A percentile compares a stretch with the other conserved stretches of the same genome.
These are phyloP conservation scores for Phrynosoma platyrhinos DNA, from an alignment of 2,113 vertebrate genomes.

Conservation along the genomic window DNA sequence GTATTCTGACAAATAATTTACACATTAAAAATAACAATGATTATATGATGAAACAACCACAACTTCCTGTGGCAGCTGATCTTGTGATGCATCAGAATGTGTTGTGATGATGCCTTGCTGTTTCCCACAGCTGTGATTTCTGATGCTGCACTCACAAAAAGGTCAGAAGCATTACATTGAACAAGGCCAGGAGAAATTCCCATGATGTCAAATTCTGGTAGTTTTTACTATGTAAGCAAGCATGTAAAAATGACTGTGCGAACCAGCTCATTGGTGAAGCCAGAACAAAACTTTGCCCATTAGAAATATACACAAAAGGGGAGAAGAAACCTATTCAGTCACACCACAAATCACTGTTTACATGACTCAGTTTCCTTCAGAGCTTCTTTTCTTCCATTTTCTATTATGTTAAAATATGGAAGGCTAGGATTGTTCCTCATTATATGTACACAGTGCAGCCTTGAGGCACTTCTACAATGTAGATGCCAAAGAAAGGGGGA, in stretches of 20 bases:
- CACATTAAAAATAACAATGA: background rate
- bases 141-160: background rate
- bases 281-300: background rate
- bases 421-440: slow-evolving; percentile 17
- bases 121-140: background rate
- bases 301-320: background rate
- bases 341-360: slow-evolving; percentile 1
- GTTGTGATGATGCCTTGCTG: background rate
- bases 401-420: slow-evolving; percentile 12
- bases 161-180: background rate
- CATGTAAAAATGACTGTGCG: background rate
- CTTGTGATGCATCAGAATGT: background rate
- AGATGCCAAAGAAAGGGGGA: background rate
- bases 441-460: background rate
- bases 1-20: background rate
- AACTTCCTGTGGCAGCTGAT: background rate
- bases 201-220: background rate
- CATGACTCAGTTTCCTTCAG: slow-evolving; percentile 5
- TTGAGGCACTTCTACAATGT: slow-evolving; percentile 11
- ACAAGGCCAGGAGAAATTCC: no score
- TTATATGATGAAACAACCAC: background rate
- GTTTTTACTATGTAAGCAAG: background rate
- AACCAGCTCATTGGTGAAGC: background rate
- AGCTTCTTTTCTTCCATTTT: background rate
- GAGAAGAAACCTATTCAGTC: background rate